Evolutionary conservation across 2,888 invertebrate genomes (phyloP).

Genomic region (Lamproptera curius): DNA sequence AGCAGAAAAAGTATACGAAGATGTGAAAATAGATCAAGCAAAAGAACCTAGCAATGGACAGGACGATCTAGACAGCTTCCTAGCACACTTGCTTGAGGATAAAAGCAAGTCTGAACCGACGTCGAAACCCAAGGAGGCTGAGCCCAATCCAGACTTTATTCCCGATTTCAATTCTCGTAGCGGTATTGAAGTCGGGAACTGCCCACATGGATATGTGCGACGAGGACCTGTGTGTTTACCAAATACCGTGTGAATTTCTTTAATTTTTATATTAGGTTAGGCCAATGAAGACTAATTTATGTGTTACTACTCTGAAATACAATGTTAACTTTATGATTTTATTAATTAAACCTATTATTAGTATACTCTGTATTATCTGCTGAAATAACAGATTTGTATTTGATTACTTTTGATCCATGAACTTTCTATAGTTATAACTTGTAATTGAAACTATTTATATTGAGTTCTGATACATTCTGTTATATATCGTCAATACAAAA

Average conservation of each 20-base stretch:
- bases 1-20: not conserved
- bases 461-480: too few relatives aligned
- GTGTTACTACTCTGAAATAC: too few relatives aligned
- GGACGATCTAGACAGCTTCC: not conserved
- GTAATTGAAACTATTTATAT: too few relatives aligned
- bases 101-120: not conserved
- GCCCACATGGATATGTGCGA: conserved; percentile 2
- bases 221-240: conserved; percentile 4
- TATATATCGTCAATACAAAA: too few relatives aligned
- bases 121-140: not conserved
- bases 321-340: too few relatives aligned
- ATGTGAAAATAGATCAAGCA: not conserved
- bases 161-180: not conserved
- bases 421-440: too few relatives aligned
- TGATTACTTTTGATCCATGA: too few relatives aligned
- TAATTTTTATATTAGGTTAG: not conserved
- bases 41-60: not conserved
- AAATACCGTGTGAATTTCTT: not conserved
- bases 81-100: conserved; percentile 5
- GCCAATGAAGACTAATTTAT: not conserved
- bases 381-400: too few relatives aligned
- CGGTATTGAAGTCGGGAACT: conserved; percentile 1
- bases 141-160: not conserved
- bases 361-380: too few relatives aligned
- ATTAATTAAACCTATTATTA: too few relatives aligned